These are phyloP conservation scores for Drosophila mimica DNA, from an alignment of 2,888 invertebrate species.

Conservation along the genomic window DNA sequence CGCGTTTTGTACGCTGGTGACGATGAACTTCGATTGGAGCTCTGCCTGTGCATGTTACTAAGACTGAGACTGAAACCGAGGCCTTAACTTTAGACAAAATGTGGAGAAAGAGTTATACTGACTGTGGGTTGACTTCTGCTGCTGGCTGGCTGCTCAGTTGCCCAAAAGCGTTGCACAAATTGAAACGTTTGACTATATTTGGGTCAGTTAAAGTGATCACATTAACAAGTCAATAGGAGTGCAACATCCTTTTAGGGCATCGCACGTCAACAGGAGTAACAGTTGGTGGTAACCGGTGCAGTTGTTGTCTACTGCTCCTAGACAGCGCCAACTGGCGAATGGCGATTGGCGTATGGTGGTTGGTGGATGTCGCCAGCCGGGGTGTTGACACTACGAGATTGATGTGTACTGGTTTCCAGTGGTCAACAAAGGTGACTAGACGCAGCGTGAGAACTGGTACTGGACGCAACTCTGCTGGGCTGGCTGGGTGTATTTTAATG, in stretches of 20 bases:
- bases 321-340: constrained; percentile 26
- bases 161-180: constrained; percentile 82
- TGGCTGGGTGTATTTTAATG: constrained; percentile 56
- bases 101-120: constrained; percentile 30
- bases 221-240: constrained; percentile 83
- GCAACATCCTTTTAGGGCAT: constrained; percentile 83
- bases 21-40: constrained; percentile 68
- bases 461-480: constrained; percentile 13
- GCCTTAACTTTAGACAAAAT: constrained; percentile 14
- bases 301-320: constrained; percentile 39
- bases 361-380: constrained; percentile 44
- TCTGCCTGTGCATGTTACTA: constrained; percentile 10
- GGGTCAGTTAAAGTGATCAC: constrained; percentile 83
- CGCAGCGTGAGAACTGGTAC: constrained; percentile 75
- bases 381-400: constrained; percentile 78
- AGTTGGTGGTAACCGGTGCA: constrained; percentile 64
- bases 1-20: constrained; percentile 71
- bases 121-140: constrained; percentile 60
- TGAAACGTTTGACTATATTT: constrained; percentile 84
- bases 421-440: constrained; percentile 67
- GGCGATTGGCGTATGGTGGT: constrained; percentile 14
- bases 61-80: constrained; percentile 15
- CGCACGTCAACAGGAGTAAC: constrained; percentile 72
- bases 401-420: constrained; percentile 73
- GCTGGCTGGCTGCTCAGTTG: constrained; percentile 67